phyloP scores from a whole-genome alignment of 2,888 invertebrate genomes.

The Euplagia quadripunctaria region DNA sequence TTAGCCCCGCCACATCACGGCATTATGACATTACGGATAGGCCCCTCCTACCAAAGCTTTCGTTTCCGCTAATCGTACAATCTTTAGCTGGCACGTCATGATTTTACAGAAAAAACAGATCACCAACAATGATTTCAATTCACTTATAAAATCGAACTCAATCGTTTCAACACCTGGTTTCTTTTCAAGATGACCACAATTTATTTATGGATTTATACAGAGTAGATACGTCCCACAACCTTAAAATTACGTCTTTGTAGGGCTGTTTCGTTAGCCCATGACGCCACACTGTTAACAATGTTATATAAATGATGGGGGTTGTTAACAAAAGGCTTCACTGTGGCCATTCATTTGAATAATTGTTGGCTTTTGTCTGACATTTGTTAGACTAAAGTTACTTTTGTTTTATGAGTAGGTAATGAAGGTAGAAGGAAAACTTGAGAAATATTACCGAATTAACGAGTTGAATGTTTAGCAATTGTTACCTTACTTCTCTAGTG shows the following conservation, averaged over 20 bases:
- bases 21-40: too few relatives aligned
- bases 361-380: slow-evolving; percentile 3
- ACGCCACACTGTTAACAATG: slow-evolving; percentile 18
- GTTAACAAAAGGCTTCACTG: slow-evolving; percentile 11
- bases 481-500: background rate
- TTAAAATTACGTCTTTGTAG: slow-evolving; percentile 20
- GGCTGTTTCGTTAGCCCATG: slow-evolving; percentile 3
- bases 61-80: too few relatives aligned
- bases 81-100: too few relatives aligned
- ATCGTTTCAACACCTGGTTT: background rate
- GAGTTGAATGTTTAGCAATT: background rate
- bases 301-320: background rate
- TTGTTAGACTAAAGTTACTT: background rate
- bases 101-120: too few relatives aligned
- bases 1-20: too few relatives aligned
- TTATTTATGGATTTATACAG: background rate
- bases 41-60: too few relatives aligned
- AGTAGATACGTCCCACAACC: too few relatives aligned
- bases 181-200: background rate
- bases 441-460: background rate
- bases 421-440: background rate
- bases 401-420: slow-evolving; percentile 6
- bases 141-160: background rate
- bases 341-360: slow-evolving; percentile 11
- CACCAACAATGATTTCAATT: background rate